Base-by-base conservation (phyloP, 2,797 vertebrate species). In the Fringilla coelebs region DNA sequence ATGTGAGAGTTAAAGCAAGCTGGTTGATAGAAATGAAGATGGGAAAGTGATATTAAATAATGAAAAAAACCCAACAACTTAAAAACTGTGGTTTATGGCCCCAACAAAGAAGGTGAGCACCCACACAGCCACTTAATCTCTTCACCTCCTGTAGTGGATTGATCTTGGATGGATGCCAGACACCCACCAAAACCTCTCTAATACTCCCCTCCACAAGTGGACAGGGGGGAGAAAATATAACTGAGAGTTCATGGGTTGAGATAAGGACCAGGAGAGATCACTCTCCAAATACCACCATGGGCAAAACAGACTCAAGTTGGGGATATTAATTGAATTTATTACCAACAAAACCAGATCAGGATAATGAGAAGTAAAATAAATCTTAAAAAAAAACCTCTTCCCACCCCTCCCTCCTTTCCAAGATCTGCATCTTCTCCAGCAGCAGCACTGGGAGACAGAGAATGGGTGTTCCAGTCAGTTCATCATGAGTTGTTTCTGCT, bases 231-330 rank as follows among this genome's bases (percentile, higher is more conserved):
- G 29, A 54, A 85, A 77, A 77, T 85, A 70, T 34, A 40, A 4
- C 1, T 0, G 24, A 54, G 48, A 40, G 55, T 54, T 61, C 55
- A 70, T 19, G 40, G 55, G 29, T 61, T 70, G 55, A 85, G 55
- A 54, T 54, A 77, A 70, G 40, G 17, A 31, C 25, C 0, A 0
- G 40, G 29, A 77, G 29, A 61, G 16, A 40, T 46, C 48, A 68
- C 11, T 54, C n/a, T 17, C 13, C 40, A 54, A 46, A 61, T 7
- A 31, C 11, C 0, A 0, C 20, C 46, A 26, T 10, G 11, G 48
- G 25, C 55, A 68, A 52, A 77, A 34, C 40, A 40, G 17, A 46
- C 19, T 61, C 40, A 17, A 1, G 13, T 40, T 61, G 9, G 13
- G 46, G 17, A 17, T 54, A 68, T 54, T n/a, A 20, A 52, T 1